Evolutionary conservation across 2,888 invertebrate genomes (phyloP).

Genomic region (Hydrotaea cyrtoneurina): DNA sequence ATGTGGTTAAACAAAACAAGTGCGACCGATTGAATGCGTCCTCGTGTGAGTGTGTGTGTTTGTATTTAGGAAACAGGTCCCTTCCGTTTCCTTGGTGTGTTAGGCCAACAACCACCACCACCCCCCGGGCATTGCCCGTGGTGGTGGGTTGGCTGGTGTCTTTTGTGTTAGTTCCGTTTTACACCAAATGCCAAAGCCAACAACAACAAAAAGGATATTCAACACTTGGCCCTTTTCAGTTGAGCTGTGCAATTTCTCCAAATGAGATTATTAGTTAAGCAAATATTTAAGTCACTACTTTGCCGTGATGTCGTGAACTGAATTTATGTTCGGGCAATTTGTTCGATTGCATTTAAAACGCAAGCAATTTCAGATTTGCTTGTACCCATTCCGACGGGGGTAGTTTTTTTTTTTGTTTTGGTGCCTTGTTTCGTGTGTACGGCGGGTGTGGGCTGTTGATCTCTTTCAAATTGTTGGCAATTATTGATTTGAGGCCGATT

Average conservation of each 20-base stretch:
- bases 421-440: too few species aligned
- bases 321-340: conserved; percentile 47
- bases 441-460: conserved; percentile 47
- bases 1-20: conserved; percentile 68
- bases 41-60: background rate
- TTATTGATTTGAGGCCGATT: conserved; percentile 55
- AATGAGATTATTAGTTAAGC: conserved; percentile 71
- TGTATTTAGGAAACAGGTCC: conserved; percentile 49
- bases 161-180: too few species aligned
- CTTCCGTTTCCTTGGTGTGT: conserved; percentile 3
- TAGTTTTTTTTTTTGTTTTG: background rate
- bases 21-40: conserved; percentile 17
- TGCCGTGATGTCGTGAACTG: background rate
- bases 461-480: conserved; percentile 57
- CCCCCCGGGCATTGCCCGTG: background rate
- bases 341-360: conserved; percentile 62
- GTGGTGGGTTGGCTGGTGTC: background rate
- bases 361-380: conserved; percentile 50
- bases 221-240: background rate
- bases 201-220: background rate
- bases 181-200: too few species aligned
- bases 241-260: conserved; percentile 64
- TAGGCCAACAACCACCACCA: conserved; percentile 18
- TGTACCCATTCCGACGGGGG: background rate
- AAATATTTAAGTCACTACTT: conserved; percentile 69